Percentiles rank a stretch among this genome's conserved stretches.
Evolutionary conservation across 2,113 vertebrate species (phyloP).

Genomic region (Aptenodytes patagonicus): DNA sequence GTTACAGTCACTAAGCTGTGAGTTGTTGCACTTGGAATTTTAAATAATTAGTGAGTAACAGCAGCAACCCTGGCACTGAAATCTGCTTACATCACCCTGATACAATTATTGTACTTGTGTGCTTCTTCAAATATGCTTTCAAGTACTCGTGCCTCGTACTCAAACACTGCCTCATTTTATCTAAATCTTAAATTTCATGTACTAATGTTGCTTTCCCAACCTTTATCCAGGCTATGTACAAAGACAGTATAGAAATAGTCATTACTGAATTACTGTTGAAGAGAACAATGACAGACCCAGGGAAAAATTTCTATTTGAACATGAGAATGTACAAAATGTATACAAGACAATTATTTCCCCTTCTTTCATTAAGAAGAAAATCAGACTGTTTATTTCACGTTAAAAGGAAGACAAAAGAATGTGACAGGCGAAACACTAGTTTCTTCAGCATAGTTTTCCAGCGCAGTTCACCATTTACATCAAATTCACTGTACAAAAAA

Average conservation of each 20-base stretch:
- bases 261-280: background rate
- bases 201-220: background rate
- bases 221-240: background rate
- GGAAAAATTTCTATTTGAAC: background rate
- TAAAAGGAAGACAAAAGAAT: background rate
- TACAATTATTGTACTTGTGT: background rate
- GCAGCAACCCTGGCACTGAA: background rate
- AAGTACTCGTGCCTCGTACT: accelerated
- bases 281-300: background rate
- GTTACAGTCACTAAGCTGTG: background rate
- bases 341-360: background rate
- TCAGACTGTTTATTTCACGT: background rate
- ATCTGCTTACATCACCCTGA: background rate
- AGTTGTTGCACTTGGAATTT: background rate
- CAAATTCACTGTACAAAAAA: background rate
- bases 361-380: background rate
- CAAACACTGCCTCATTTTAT: background rate
- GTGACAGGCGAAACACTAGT: background rate
- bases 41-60: slow-evolving; percentile 17
- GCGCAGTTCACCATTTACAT: background rate
- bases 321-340: background rate
- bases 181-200: background rate
- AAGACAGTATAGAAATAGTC: background rate
- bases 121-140: background rate
- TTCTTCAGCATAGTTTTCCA: background rate